Percentiles rank a stretch among this genome's conserved stretches.
Evolutionary conservation across 2,797 vertebrate genomes (phyloP).

Genomic region (Somateria mollissima): DNA sequence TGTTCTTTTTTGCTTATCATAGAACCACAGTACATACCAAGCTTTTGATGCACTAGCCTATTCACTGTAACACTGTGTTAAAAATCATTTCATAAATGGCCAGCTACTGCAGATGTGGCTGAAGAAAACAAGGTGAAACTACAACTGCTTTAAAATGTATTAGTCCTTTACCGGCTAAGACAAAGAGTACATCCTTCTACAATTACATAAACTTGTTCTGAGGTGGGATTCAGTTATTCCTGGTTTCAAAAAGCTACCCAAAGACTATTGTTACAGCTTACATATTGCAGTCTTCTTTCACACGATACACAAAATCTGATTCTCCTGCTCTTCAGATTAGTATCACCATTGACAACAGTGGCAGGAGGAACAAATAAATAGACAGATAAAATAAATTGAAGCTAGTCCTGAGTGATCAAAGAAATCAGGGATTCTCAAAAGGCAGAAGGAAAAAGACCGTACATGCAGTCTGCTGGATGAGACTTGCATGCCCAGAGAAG

Average conservation of each 20-base stretch:
- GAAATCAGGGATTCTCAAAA: background rate
- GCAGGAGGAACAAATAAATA: background rate
- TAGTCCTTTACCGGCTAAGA: background rate
- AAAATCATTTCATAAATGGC: background rate
- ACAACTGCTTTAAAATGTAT: background rate
- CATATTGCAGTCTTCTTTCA: background rate
- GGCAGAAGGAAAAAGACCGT: background rate
- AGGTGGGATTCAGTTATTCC: background rate
- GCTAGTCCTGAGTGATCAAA: background rate
- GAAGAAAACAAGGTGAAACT: background rate
- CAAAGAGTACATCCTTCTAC: background rate
- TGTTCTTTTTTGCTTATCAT: background rate
- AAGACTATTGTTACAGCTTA: background rate
- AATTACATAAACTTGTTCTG: background rate
- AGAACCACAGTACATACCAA: background rate
- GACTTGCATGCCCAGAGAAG: background rate
- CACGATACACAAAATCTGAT: background rate
- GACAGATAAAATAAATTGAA: slow-evolving; percentile 4
- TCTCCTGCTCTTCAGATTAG: background rate
- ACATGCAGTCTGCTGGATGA: background rate
- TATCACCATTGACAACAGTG: background rate
- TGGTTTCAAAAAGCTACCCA: background rate
- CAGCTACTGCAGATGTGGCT: background rate
- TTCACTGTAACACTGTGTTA: background rate
- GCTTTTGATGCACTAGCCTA: background rate